These are phyloP conservation scores for Heliothis peltigera DNA, from an alignment of 2,888 invertebrate species.

Conservation along the genomic window DNA sequence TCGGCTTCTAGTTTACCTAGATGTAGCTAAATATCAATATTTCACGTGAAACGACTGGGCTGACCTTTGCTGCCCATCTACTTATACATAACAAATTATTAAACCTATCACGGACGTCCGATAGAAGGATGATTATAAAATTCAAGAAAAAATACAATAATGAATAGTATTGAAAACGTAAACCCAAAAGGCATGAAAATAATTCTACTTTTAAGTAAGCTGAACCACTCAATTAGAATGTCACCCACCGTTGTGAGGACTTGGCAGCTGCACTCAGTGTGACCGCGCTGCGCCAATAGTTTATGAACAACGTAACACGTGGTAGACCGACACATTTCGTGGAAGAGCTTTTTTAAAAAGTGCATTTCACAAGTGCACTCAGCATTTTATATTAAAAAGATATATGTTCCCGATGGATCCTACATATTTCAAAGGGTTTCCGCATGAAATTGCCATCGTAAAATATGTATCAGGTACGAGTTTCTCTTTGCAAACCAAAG, in stretches of 20 bases:
- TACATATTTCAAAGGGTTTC: background rate
- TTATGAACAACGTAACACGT: conserved; percentile 43
- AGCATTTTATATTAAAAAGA: background rate
- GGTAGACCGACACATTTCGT: conserved; percentile 32
- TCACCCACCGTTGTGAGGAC: conserved; percentile 32
- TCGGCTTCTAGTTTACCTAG: conserved; percentile 2
- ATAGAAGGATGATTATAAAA: no score
- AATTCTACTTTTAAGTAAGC: conserved; percentile 14
- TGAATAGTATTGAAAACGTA: no score
- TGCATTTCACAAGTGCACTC: background rate
- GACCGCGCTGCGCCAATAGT: conserved; percentile 40
- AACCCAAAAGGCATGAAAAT: background rate
- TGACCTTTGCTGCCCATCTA: background rate
- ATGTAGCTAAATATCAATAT: conserved; percentile 2
- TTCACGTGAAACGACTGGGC: background rate
- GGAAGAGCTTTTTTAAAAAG: conserved; percentile 32
- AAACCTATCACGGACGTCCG: background rate
- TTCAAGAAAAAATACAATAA: background rate
- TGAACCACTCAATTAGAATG: conserved; percentile 42
- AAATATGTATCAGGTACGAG: background rate
- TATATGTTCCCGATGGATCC: conserved; percentile 4
- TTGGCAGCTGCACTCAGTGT: conserved; percentile 39
- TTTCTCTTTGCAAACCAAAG: background rate
- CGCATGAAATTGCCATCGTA: conserved; percentile 2
- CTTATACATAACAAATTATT: no score